phyloP scores from a whole-genome alignment of 2,797 vertebrate species.

The Decapterus maruadsi region DNA sequence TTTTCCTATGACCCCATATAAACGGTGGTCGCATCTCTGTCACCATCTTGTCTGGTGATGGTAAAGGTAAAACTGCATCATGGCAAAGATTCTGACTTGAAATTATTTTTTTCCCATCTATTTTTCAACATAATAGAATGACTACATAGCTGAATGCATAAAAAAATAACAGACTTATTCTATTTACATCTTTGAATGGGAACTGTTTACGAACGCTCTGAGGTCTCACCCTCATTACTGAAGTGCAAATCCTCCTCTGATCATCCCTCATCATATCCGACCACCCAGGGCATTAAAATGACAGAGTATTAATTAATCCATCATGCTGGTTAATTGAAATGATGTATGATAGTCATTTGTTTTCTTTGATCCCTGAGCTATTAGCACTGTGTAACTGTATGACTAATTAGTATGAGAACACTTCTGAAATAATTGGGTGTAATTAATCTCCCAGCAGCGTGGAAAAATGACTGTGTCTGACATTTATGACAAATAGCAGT shows the following conservation, averaged over 20 bases:
- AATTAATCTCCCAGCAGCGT: slow-evolving; percentile 85
- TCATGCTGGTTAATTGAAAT: slow-evolving; percentile 86
- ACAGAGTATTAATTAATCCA: slow-evolving; percentile 85
- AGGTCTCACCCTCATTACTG: slow-evolving; percentile 47
- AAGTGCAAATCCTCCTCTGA: slow-evolving; percentile 58
- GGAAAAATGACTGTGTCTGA: slow-evolving; percentile 79
- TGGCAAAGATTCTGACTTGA: background rate
- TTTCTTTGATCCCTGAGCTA: slow-evolving; percentile 84
- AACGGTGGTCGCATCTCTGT: background rate
- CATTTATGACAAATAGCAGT: slow-evolving; percentile 85
- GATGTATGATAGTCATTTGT: slow-evolving; percentile 88
- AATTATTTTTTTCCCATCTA: background rate
- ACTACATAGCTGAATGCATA: background rate
- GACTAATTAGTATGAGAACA: slow-evolving; percentile 85
- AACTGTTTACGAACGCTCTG: slow-evolving; percentile 48
- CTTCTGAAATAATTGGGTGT: slow-evolving; percentile 87
- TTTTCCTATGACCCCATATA: too few relatives aligned
- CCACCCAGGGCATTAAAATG: slow-evolving; percentile 78
- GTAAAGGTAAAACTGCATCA: background rate
- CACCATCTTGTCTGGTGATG: background rate
- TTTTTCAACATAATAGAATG: background rate
- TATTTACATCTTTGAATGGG: slow-evolving; percentile 5
- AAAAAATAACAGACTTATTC: background rate
- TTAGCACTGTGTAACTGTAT: slow-evolving; percentile 86
- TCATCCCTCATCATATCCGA: slow-evolving; percentile 75